These are phyloP conservation scores for Reinhardtius hippoglossoides DNA, from an alignment of 2,113 vertebrate genomes.

Conservation along the genomic window DNA sequence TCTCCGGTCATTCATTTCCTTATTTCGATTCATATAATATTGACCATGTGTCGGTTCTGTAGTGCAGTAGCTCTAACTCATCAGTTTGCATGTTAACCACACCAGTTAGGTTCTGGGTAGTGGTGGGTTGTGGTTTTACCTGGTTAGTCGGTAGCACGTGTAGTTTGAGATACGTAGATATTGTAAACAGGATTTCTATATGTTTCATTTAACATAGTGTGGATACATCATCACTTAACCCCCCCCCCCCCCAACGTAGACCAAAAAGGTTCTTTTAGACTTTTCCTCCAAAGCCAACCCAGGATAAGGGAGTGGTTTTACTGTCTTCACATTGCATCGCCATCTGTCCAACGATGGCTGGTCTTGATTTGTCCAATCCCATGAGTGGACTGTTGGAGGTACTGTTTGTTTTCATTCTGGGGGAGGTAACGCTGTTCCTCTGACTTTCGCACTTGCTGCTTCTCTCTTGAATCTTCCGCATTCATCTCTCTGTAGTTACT, in stretches of 20 bases:
- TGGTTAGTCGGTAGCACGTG: constrained; percentile 22
- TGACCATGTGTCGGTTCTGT: constrained; percentile 36
- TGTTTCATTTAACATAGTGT: constrained; percentile 57
- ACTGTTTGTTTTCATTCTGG: constrained; percentile 47
- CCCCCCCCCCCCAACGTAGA: constrained; percentile 40
- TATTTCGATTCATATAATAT: background rate
- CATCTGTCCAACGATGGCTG: constrained; percentile 65
- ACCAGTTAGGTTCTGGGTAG: background rate
- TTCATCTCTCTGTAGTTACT: constrained; percentile 51
- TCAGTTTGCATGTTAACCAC: constrained; percentile 51
- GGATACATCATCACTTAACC: constrained; percentile 47
- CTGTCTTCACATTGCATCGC: constrained; percentile 48
- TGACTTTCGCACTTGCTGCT: constrained; percentile 45
- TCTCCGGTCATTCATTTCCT: constrained; percentile 3
- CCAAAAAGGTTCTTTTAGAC: constrained; percentile 37
- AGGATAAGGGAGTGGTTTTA: constrained; percentile 62
- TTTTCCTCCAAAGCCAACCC: constrained; percentile 56
- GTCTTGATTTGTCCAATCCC: constrained; percentile 51
- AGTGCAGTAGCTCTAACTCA: constrained; percentile 34
- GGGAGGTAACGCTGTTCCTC: constrained; percentile 67
- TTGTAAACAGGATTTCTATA: constrained; percentile 25
- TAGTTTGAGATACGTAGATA: constrained; percentile 8
- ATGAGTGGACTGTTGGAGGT: constrained; percentile 68
- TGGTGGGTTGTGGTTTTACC: constrained; percentile 9
- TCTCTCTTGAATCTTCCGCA: constrained; percentile 52